Percentiles rank a stretch among this genome's conserved stretches.
Evolutionary conservation across 1,140 invertebrate species (phyloP).

Genomic region (Drosophila quadrilineata): DNA sequence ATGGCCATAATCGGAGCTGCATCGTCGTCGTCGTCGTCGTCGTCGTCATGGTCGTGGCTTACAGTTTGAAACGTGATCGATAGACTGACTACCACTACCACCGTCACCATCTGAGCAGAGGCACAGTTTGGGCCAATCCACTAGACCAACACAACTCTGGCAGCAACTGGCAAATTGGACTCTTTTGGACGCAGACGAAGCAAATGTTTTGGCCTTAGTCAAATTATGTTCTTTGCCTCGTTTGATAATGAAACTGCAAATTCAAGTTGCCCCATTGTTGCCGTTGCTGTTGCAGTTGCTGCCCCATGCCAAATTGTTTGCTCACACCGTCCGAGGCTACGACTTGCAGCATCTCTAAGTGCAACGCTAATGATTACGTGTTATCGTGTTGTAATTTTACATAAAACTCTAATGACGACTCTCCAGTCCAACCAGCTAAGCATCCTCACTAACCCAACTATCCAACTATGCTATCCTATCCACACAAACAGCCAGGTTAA

Average conservation of each 20-base stretch:
- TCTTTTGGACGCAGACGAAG: conserved; percentile 28
- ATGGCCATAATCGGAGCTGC: conserved; percentile 44
- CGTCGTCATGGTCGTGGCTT: conserved; percentile 62
- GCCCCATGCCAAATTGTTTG: conserved; percentile 57
- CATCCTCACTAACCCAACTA: neutral
- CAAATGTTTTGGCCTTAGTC: conserved; percentile 72
- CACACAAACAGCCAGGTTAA: neutral
- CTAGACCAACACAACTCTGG: conserved; percentile 11
- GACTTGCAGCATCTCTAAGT: conserved; percentile 21
- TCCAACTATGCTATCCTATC: neutral
- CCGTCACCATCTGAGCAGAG: conserved; percentile 2
- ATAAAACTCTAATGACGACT: conserved; percentile 73
- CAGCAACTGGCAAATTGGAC: conserved; percentile 65
- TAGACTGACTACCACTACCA: conserved; percentile 70
- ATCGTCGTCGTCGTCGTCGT: conserved; percentile 52
- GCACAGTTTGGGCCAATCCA: neutral
- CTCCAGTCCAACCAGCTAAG: neutral
- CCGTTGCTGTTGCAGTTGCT: conserved; percentile 16
- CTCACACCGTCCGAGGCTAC: conserved; percentile 56
- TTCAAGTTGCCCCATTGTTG: conserved; percentile 50
- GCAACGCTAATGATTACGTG: conserved; percentile 77
- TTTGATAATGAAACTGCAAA: conserved; percentile 77
- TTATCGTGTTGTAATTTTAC: conserved; percentile 81
- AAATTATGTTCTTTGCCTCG: conserved; percentile 79
- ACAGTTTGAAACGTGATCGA: conserved; percentile 80